Conservation (phyloP, 1,140 invertebrate genomes). For the Pogonomyrmex californicus region DNA sequence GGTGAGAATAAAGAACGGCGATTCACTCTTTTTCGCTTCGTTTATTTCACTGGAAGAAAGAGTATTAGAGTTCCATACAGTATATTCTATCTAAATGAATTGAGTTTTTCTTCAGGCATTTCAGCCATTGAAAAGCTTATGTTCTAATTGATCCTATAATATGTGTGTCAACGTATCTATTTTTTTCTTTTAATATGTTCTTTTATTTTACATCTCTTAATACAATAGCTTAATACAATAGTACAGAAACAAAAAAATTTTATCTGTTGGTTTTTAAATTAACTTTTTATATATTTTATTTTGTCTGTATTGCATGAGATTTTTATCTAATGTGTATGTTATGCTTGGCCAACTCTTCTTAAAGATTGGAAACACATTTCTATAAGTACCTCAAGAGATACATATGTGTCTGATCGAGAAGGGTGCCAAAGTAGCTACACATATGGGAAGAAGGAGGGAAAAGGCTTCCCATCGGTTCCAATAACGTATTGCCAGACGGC, state of each 20-base stretch:
- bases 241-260: background rate
- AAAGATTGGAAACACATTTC: conserved; percentile 65
- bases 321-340: background rate
- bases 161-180: background rate
- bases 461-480: conserved; percentile 77
- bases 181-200: background rate
- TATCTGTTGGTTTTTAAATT: background rate
- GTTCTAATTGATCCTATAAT: conserved; percentile 1
- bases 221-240: background rate
- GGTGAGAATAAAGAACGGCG: conserved; percentile 71
- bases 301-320: background rate
- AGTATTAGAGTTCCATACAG: conserved; percentile 36
- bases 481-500: conserved; percentile 85
- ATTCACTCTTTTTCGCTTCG: conserved; percentile 66
- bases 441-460: conserved; percentile 70
- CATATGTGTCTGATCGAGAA: conserved; percentile 40
- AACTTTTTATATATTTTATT: background rate
- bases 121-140: background rate
- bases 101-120: conserved; percentile 42
- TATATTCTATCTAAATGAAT: conserved; percentile 31
- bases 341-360: background rate
- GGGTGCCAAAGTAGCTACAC: conserved; percentile 70
- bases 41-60: conserved; percentile 36
- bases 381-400: conserved; percentile 59
- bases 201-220: background rate